Conservation (phyloP, 2,888 invertebrate species). For the Cantharis rufa region DNA sequence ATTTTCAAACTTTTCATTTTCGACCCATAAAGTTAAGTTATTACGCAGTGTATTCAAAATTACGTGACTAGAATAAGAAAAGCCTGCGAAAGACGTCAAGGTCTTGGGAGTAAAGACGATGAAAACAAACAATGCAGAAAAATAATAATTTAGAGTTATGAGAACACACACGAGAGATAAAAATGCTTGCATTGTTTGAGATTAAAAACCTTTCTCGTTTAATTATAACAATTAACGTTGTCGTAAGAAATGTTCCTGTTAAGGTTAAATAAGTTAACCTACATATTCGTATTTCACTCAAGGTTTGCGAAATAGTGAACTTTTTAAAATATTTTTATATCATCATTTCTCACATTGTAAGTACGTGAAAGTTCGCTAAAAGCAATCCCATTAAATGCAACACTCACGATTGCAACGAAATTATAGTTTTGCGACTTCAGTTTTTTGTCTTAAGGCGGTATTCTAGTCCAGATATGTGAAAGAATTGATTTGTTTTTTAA, state of each 20-base stretch:
- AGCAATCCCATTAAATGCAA: too few relatives aligned
- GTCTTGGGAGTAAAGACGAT: neutral
- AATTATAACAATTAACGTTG: neutral
- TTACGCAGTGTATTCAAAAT: neutral
- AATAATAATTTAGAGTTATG: neutral
- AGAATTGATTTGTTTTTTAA: too few relatives aligned
- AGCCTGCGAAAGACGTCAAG: neutral
- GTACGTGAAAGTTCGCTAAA: too few relatives aligned
- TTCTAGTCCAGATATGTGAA: too few relatives aligned
- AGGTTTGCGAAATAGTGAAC: neutral
- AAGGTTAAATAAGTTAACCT: neutral
- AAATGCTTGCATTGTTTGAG: neutral
- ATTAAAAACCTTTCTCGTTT: neutral
- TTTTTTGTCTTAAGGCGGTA: too few relatives aligned
- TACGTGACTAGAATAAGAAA: neutral
- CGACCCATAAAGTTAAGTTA: neutral
- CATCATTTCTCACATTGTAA: too few relatives aligned
- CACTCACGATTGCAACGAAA: too few relatives aligned
- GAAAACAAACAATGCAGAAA: neutral
- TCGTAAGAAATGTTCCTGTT: neutral
- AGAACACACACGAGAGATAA: neutral
- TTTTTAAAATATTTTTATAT: neutral
- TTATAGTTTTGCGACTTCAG: too few relatives aligned
- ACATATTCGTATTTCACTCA: neutral
- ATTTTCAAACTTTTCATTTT: neutral